A percentile compares a stretch with the other conserved stretches of the same genome.
These are phyloP conservation scores for Holothuria scabra DNA, from an alignment of 53 echinoderm and acorn worm species.

Conservation along the genomic window DNA sequence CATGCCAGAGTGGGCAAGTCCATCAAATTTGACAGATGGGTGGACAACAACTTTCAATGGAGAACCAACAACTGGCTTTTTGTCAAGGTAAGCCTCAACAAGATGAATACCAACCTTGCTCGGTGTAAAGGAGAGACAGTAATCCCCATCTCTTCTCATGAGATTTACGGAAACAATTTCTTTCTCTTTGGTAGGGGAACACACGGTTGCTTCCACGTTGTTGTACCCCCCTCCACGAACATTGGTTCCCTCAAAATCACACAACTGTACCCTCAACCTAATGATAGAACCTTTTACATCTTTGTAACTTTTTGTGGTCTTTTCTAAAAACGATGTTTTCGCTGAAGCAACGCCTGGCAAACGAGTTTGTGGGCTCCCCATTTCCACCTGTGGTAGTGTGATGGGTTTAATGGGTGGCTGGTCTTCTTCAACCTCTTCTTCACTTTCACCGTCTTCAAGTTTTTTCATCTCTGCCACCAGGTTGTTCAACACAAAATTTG, in stretches of 20 bases:
- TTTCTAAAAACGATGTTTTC: background rate
- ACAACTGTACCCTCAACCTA: no score
- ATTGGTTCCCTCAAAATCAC: no score
- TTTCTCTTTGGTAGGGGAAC: no score
- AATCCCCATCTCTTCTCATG: background rate
- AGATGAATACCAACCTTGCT: background rate
- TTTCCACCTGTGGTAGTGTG: no score
- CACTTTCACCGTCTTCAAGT: background rate
- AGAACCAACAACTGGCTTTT: slow-evolving; percentile 16
- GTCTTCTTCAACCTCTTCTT: background rate
- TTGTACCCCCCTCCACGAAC: no score
- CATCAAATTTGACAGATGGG: background rate
- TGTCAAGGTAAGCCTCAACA: background rate
- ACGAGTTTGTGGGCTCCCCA: no score
- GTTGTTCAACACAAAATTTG: slow-evolving; percentile 30
- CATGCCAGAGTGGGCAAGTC: no score
- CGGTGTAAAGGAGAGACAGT: background rate
- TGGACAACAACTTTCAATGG: slow-evolving; percentile 3
- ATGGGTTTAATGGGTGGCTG: background rate
- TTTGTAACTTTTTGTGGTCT: no score
- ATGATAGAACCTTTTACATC: no score
- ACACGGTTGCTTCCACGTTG: no score
- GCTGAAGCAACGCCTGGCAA: background rate
- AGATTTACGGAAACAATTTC: background rate
- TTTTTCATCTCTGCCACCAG: slow-evolving; percentile 36